phyloP scores from a whole-genome alignment of 2,113 vertebrate genomes.

The Notothenia rossii region DNA sequence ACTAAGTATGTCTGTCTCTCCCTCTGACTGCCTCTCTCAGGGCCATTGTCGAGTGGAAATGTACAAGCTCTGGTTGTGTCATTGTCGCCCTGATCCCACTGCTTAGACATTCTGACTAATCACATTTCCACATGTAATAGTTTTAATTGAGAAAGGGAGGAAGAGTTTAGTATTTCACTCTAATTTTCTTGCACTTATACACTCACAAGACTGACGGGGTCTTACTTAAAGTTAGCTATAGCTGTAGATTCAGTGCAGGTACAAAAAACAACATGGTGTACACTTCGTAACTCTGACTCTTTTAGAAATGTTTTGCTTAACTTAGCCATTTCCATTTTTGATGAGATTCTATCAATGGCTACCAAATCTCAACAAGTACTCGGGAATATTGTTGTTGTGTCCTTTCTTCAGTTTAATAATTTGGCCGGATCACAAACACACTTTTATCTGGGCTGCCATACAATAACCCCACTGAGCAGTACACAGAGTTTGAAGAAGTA shows the following conservation, averaged over 20 bases:
- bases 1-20: slow-evolving; percentile 30
- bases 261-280: neutral
- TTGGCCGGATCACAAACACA: too few relatives aligned
- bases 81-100: slow-evolving; percentile 1
- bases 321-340: too few relatives aligned
- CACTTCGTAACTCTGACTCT: neutral
- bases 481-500: too few relatives aligned
- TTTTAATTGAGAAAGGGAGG: slow-evolving; percentile 34
- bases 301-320: too few relatives aligned
- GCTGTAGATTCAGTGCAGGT: neutral
- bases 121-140: slow-evolving; percentile 62
- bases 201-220: neutral
- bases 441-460: too few relatives aligned
- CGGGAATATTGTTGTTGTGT: too few relatives aligned
- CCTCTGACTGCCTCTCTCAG: neutral
- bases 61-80: slow-evolving; percentile 62
- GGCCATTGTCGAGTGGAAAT: slow-evolving; percentile 74
- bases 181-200: neutral
- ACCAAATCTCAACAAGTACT: too few relatives aligned
- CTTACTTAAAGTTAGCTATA: neutral
- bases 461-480: too few relatives aligned
- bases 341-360: too few relatives aligned
- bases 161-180: neutral
- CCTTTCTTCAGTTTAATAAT: too few relatives aligned
- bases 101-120: slow-evolving; percentile 50